Evolutionary conservation across 2,888 invertebrate species (phyloP).

Genomic region (Leistus spinibarbis): DNA sequence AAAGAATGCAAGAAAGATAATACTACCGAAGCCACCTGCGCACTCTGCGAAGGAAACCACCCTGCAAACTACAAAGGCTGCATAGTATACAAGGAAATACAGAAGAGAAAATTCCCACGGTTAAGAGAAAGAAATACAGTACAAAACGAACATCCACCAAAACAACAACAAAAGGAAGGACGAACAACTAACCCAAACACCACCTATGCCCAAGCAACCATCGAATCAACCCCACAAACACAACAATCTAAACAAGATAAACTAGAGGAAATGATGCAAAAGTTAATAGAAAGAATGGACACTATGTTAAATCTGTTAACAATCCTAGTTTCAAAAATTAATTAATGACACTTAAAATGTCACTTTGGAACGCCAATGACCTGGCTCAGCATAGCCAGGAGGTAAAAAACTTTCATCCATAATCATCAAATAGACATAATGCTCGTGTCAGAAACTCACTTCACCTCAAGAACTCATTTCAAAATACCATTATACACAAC

Average conservation of each 20-base stretch:
- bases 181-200: neutral
- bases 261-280: neutral
- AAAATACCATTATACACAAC: neutral
- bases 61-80: conserved; percentile 40
- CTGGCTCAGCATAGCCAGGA: conserved; percentile 18
- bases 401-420: conserved; percentile 10
- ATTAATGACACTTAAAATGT: conserved; percentile 15
- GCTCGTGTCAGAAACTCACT: conserved; percentile 5
- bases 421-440: conserved; percentile 2
- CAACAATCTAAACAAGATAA: conserved; percentile 1
- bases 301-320: conserved; percentile 21
- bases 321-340: conserved; percentile 12
- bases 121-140: neutral
- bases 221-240: no score
- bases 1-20: conserved; percentile 26
- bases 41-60: conserved; percentile 28
- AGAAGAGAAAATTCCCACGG: conserved; percentile 16
- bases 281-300: conserved; percentile 12
- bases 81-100: conserved; percentile 9
- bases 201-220: neutral
- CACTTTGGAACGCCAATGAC: conserved; percentile 22
- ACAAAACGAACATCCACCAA: neutral
- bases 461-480: neutral
- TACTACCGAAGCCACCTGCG: conserved; percentile 39
- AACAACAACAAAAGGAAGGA: neutral